Percentiles rank a stretch among this genome's conserved stretches.
phyloP scores from a whole-genome alignment of 2,888 invertebrate species.

The Polydesmus complanatus region DNA sequence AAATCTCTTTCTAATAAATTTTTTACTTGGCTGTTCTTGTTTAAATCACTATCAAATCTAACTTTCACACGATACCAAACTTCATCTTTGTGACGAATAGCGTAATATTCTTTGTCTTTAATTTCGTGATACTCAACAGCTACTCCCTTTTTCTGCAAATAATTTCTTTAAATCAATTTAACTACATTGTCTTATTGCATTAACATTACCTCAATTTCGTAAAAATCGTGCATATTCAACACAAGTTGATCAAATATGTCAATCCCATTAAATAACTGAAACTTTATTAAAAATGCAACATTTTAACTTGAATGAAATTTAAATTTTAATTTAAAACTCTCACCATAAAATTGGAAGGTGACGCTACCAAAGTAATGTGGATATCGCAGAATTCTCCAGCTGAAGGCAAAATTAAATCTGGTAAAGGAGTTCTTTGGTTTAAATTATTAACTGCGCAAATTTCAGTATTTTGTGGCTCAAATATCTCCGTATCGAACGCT shows the following conservation, averaged over 20 bases:
- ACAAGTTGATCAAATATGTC: slow-evolving; percentile 4
- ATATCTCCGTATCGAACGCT: slow-evolving; percentile 44
- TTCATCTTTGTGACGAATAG: neutral
- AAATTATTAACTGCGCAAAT: slow-evolving; percentile 28
- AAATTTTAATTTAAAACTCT: neutral
- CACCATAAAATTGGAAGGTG: slow-evolving; percentile 58
- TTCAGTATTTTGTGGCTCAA: slow-evolving; percentile 24
- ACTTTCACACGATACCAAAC: neutral
- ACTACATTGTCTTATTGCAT: neutral
- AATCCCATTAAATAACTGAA: slow-evolving; percentile 8
- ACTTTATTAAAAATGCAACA: slow-evolving; percentile 1
- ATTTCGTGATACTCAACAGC: slow-evolving; percentile 13
- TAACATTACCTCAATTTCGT: neutral
- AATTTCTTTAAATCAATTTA: neutral
- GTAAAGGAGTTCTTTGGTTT: neutral
- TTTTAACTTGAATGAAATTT: neutral
- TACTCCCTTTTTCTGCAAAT: neutral
- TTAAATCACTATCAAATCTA: neutral
- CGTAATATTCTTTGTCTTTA: neutral
- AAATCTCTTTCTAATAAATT: neutral
- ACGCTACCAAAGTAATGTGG: slow-evolving; percentile 57
- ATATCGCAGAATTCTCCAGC: slow-evolving; percentile 51
- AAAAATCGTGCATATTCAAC: slow-evolving; percentile 8
- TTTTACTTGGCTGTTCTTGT: neutral
- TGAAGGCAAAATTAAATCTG: slow-evolving; percentile 22